Conservation (phyloP, 2,113 vertebrate genomes). For the Antechinus stuartii region DNA sequence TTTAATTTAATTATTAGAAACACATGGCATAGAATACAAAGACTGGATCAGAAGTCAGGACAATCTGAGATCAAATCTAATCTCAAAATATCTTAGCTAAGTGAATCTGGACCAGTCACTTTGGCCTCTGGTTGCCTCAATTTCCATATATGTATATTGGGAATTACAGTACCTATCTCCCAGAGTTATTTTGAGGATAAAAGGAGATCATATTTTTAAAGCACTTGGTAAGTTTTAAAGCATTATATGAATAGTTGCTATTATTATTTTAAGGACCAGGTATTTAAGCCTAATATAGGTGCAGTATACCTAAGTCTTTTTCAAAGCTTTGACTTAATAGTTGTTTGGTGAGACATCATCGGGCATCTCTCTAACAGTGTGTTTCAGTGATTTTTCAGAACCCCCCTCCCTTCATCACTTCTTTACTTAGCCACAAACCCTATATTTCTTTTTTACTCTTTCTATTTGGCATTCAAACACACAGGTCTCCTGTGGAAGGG, state of each 20-base stretch:
- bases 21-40: background rate
- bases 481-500: background rate
- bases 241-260: background rate
- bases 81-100: background rate
- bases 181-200: background rate
- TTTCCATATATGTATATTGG: background rate
- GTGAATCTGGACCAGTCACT: background rate
- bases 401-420: background rate
- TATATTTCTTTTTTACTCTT: no score
- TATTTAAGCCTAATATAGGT: slow-evolving; percentile 50
- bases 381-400: slow-evolving; percentile 28
- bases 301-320: slow-evolving; percentile 40
- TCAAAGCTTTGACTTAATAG: slow-evolving; percentile 24
- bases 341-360: background rate
- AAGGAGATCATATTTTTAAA: background rate
- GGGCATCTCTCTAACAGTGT: slow-evolving; percentile 37
- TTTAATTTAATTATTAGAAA: slow-evolving; percentile 62
- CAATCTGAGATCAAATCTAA: background rate
- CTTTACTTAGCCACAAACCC: background rate
- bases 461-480: no score
- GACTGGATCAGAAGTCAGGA: background rate
- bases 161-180: background rate
- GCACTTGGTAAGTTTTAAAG: background rate
- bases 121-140: background rate
- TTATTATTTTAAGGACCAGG: slow-evolving; percentile 23